These are phyloP conservation scores for Zaprionus bogoriensis DNA, from an alignment of 2,888 invertebrate species.

Conservation along the genomic window DNA sequence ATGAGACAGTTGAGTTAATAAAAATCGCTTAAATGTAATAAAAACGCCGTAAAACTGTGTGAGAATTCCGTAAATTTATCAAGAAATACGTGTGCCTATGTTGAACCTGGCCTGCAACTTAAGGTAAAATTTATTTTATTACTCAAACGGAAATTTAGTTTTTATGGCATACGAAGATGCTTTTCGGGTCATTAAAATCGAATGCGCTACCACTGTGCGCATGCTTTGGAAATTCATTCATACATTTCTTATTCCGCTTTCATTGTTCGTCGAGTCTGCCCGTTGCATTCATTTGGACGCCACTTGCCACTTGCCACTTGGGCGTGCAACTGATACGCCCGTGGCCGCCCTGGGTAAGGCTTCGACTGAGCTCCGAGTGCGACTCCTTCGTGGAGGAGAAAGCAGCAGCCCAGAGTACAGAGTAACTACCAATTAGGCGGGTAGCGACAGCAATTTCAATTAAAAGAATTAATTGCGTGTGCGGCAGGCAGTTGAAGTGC, in stretches of 20 bases:
- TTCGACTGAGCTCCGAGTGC: neutral
- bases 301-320: conserved; percentile 60
- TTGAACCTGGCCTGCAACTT: too few species aligned
- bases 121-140: too few species aligned
- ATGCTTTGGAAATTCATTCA: conserved; percentile 55
- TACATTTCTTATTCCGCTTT: conserved; percentile 32
- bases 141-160: conserved; percentile 36
- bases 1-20: neutral
- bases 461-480: conserved; percentile 74
- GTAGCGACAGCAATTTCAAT: conserved; percentile 75
- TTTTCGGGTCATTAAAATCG: conserved; percentile 8
- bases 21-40: neutral
- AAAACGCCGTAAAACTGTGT: neutral
- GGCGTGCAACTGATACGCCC: conserved; percentile 65
- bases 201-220: conserved; percentile 8
- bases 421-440: conserved; percentile 76
- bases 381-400: neutral
- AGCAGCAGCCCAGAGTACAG: conserved; percentile 25
- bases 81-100: neutral
- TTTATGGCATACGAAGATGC: conserved; percentile 18
- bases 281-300: conserved; percentile 66
- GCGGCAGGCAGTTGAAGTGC: conserved; percentile 64
- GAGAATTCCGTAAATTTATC: neutral
- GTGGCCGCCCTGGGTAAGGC: conserved; percentile 1
- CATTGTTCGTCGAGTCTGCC: conserved; percentile 42